Evolutionary conservation across 2,797 vertebrate species (phyloP).

Genomic region (Urosaurus nigricauda): DNA sequence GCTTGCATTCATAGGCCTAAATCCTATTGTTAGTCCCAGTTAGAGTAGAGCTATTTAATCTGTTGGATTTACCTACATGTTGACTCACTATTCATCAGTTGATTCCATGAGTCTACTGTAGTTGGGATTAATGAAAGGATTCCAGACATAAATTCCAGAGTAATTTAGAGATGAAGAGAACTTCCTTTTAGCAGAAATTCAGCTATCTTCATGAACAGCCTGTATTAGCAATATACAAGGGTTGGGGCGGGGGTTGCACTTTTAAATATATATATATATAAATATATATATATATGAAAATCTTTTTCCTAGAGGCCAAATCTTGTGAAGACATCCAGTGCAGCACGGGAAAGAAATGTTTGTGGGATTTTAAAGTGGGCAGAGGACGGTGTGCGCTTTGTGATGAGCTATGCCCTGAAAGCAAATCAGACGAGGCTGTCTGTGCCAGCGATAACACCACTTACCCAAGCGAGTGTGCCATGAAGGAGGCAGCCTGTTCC

Average conservation of each 20-base stretch:
- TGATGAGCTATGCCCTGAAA: conserved; percentile 90
- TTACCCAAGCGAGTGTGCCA: conserved; percentile 95
- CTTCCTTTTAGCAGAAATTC: background rate
- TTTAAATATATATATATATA: background rate
- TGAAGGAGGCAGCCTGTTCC: conserved; percentile 97
- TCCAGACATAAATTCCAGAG: too few relatives aligned
- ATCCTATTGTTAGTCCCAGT: too few relatives aligned
- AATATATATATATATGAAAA: background rate
- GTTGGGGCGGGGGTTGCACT: conserved; percentile 34
- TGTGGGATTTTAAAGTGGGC: conserved; percentile 94
- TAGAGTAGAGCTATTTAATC: too few relatives aligned
- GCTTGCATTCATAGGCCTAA: background rate
- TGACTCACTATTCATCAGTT: too few relatives aligned
- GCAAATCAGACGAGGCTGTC: conserved; percentile 92
- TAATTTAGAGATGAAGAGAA: background rate
- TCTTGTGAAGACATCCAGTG: conserved; percentile 98
- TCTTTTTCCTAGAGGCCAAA: conserved; percentile 89
- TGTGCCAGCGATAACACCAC: conserved; percentile 98
- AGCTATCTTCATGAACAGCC: background rate
- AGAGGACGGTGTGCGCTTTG: conserved; percentile 94
- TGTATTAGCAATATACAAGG: background rate
- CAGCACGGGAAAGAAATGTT: conserved; percentile 91
- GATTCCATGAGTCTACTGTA: too few relatives aligned
- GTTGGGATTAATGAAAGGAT: too few relatives aligned
- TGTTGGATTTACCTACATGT: too few relatives aligned